Evolutionary conservation across 1,140 invertebrate species (phyloP).

Genomic region (Dysdera silvatica): DNA sequence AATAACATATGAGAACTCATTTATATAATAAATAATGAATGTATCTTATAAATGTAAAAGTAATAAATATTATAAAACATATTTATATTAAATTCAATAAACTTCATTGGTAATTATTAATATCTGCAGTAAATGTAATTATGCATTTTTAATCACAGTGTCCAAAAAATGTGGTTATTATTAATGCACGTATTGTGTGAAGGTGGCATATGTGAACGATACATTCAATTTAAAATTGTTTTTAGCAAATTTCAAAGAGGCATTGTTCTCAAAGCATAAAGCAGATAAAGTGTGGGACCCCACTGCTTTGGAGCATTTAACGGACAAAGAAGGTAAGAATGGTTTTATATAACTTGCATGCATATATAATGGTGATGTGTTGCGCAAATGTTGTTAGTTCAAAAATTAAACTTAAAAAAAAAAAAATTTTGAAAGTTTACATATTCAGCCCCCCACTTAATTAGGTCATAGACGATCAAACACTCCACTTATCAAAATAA

Average conservation of each 20-base stretch:
- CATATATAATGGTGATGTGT: too few relatives aligned
- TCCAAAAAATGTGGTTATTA: not conserved
- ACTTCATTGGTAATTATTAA: not conserved
- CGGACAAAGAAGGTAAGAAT: conserved; percentile 63
- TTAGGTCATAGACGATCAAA: too few relatives aligned
- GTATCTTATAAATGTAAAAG: too few relatives aligned
- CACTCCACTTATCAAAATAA: too few relatives aligned
- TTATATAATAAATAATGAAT: too few relatives aligned
- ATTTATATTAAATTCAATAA: not conserved
- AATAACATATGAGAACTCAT: too few relatives aligned
- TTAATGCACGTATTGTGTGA: too few relatives aligned
- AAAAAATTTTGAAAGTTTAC: too few relatives aligned
- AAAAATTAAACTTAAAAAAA: too few relatives aligned
- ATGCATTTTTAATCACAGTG: not conserved
- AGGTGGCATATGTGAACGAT: not conserved
- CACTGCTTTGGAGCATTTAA: conserved; percentile 58
- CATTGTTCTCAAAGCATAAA: conserved; percentile 16
- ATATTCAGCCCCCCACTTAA: too few relatives aligned
- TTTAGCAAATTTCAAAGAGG: conserved; percentile 25
- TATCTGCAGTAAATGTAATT: not conserved
- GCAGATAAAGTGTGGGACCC: conserved; percentile 65
- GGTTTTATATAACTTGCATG: not conserved
- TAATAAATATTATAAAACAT: not conserved
- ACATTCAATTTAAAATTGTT: not conserved
- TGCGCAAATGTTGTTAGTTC: too few relatives aligned